These are phyloP conservation scores for Ailuropoda melanoleuca DNA, from an alignment of 2,113 vertebrate species.

Conservation along the genomic window DNA sequence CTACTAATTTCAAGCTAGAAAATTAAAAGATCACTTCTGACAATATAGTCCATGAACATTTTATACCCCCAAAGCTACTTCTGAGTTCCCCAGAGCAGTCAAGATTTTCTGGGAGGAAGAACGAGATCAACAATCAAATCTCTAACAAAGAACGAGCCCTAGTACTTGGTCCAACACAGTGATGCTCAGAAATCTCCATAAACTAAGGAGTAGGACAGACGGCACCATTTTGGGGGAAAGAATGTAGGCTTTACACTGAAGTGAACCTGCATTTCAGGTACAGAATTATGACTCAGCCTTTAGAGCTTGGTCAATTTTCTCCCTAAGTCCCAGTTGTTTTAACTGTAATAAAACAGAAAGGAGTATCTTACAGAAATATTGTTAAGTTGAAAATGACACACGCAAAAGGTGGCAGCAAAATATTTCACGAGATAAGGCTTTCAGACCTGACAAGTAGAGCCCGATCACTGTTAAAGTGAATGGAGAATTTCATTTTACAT, in stretches of 20 bases:
- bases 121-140: background rate
- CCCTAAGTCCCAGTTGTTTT: background rate
- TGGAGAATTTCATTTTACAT: background rate
- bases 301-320: background rate
- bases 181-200: background rate
- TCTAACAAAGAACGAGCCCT: background rate
- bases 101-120: background rate
- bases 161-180: background rate
- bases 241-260: background rate
- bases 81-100: background rate
- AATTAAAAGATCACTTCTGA: background rate
- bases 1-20: conserved; percentile 32
- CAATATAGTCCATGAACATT: background rate
- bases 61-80: background rate
- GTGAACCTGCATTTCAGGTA: background rate
- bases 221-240: background rate
- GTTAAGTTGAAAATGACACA: background rate
- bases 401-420: background rate
- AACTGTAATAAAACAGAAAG: background rate
- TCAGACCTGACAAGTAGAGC: background rate
- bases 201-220: background rate
- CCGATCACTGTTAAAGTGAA: background rate
- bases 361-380: background rate
- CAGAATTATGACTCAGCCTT: background rate
- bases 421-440: background rate